phyloP scores from a whole-genome alignment of 2,113 vertebrate species.

The Spermophilus dauricus region DNA sequence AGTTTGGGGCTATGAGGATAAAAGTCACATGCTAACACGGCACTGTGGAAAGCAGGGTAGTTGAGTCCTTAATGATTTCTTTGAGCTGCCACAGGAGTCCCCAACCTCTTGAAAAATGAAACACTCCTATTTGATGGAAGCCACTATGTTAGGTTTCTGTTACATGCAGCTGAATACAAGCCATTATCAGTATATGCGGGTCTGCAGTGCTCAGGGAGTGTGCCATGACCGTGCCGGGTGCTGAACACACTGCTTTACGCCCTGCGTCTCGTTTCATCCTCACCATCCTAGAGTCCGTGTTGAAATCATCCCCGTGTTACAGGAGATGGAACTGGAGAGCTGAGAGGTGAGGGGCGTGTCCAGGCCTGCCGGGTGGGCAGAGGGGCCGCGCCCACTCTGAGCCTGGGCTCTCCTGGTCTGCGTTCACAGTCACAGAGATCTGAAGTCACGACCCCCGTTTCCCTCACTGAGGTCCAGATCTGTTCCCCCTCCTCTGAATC shows the following conservation, averaged over 20 bases:
- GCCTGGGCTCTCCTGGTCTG: background rate
- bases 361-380: background rate
- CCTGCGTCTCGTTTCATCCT: background rate
- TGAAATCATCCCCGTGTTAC: background rate
- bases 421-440: background rate
- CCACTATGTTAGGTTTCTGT: background rate
- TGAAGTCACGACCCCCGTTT: background rate
- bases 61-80: background rate
- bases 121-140: background rate
- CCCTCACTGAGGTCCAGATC: background rate
- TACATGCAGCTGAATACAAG: background rate
- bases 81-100: background rate
- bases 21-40: background rate
- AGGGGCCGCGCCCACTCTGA: background rate
- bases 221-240: background rate
- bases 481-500: background rate
- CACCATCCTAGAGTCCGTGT: background rate
- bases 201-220: too few species aligned
- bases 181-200: too few species aligned
- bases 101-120: background rate
- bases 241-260: background rate
- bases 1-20: background rate
- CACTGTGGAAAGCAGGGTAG: background rate
- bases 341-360: background rate
- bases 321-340: background rate